Conservation (phyloP, 2,888 invertebrate species). For the Eucera pruinosa region DNA sequence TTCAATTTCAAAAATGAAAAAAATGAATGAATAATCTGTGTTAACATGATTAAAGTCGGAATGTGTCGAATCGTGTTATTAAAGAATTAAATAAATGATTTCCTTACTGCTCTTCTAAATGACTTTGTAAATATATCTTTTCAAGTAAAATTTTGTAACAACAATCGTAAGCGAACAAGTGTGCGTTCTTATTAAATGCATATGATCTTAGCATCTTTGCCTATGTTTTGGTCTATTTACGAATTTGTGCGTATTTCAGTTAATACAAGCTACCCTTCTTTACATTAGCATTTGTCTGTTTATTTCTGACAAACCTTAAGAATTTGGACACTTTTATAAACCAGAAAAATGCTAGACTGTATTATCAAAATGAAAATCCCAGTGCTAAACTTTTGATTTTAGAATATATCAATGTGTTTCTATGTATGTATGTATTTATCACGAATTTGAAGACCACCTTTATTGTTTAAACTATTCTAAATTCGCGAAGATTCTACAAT, state of each 20-base stretch:
- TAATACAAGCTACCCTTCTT: not conserved
- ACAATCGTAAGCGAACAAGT: slow-evolving; percentile 28
- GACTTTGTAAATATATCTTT: slow-evolving; percentile 10
- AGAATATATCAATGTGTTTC: not conserved
- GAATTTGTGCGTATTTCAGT: slow-evolving; percentile 50
- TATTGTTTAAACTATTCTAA: slow-evolving; percentile 5
- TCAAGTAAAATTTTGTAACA: slow-evolving; percentile 1
- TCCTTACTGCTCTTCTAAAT: not conserved
- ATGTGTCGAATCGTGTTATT: slow-evolving; percentile 27
- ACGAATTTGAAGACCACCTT: slow-evolving; percentile 4
- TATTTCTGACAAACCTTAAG: not conserved
- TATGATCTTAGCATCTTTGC: slow-evolving; percentile 1
- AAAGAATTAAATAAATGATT: not conserved
- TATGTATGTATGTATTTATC: not conserved
- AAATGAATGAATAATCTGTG: not conserved
- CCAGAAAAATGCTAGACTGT: too few relatives aligned
- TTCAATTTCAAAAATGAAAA: not conserved
- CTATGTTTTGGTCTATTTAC: not conserved
- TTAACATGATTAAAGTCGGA: slow-evolving; percentile 14
- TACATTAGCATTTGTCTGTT: not conserved
- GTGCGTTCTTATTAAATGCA: slow-evolving; percentile 49
- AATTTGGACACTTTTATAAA: not conserved
- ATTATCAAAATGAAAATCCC: not conserved
- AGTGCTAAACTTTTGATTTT: not conserved
- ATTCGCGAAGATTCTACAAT: not conserved